Evolutionary conservation across 2,113 vertebrate genomes (phyloP), one percentile per base, ranked within the genome.

Genomic region (Carollia perspicillata): DNA sequence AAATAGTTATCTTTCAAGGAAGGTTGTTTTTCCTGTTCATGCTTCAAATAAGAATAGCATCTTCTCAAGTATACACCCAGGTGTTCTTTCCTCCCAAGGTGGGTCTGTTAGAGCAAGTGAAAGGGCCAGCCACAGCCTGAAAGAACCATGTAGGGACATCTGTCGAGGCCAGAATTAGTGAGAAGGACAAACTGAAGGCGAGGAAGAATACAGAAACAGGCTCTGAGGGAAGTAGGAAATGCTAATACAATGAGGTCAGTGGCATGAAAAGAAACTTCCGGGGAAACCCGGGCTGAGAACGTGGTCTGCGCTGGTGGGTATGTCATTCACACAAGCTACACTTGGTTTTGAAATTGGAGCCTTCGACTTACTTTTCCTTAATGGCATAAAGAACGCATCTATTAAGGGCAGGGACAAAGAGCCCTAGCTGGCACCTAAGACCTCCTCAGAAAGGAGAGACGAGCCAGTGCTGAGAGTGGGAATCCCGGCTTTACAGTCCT

Each of bases 1-100:
- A 90, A 84, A 79, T 95, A 94, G 88, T 89, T 91, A 85, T 83
- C 96, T 97, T 94, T 79, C 80, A 58, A 68, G 85, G 85, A 91
- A 93, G 94, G 72, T 75, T 89, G 88, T 87, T 93, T 92, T 84
- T 83, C 49, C 66, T 79, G 5, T 75, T 89, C 90, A 83, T 30
- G 94, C 88, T 95, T 95, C 91, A 35, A 83, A 5, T 40, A 58
- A 86, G 81, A 86, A 88, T 30, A 18, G 81, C 84, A 49, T 84
- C 88, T 93, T 90, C 94, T 97, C 84, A 79, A 20, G 78, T n/a
- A 2, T 53, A 20, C 66, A 20, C 42, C 35, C 92, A 94, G 90
- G 78, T 95, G 78, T 84, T 71, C 68, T 49, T 69, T 37, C 75
- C 65, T n/a, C 40, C 42, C 8, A 20, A 44, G 33, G 22, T 4